Percentiles rank a stretch among this genome's conserved stretches.
Evolutionary conservation across 2,888 invertebrate species (phyloP).

Genomic region (Minunthozetes semirufus): DNA sequence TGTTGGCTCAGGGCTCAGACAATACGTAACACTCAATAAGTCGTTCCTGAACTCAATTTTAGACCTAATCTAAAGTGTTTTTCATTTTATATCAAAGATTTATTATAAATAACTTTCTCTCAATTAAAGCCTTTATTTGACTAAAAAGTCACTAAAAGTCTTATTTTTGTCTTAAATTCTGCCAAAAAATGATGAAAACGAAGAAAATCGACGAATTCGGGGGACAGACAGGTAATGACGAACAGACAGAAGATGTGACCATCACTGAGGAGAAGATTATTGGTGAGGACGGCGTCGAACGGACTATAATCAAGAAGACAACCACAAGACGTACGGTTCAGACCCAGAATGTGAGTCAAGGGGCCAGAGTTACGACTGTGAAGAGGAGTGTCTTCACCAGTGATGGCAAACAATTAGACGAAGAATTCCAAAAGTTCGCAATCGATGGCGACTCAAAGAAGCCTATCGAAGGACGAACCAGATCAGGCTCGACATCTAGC

Average conservation of each 20-base stretch:
- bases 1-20: no score
- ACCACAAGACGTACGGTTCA: background rate
- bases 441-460: background rate
- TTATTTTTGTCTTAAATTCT: background rate
- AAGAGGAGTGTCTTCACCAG: constrained; percentile 3
- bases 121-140: no score
- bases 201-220: constrained; percentile 26
- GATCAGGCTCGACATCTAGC: background rate
- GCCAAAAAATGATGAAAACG: constrained; percentile 11
- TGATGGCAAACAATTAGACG: constrained; percentile 5
- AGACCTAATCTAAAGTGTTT: no score
- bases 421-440: background rate
- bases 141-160: no score
- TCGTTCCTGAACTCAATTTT: no score
- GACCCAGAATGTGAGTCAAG: constrained; percentile 16
- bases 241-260: constrained; percentile 10
- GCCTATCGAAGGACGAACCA: background rate
- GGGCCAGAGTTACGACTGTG: constrained; percentile 1
- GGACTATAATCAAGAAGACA: constrained; percentile 22
- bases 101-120: background rate
- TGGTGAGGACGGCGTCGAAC: constrained; percentile 18
- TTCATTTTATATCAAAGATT: no score
- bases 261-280: constrained; percentile 24
- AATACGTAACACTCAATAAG: no score
- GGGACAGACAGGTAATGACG: constrained; percentile 6